Evolutionary conservation across 2,797 vertebrate genomes (phyloP).

Genomic region (Melanitta fusca): DNA sequence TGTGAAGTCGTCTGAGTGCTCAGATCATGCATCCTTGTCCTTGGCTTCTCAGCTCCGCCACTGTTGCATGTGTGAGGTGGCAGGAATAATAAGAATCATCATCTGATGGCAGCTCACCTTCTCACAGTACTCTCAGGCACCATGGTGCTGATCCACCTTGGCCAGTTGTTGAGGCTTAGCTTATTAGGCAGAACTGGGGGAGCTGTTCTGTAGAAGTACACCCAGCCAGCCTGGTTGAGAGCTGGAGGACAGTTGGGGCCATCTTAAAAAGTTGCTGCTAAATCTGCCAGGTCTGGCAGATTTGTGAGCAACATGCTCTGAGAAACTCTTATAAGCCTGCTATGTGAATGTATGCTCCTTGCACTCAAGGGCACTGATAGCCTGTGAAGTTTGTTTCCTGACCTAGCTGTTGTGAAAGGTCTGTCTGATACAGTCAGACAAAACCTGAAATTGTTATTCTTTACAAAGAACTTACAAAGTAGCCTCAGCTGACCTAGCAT

Average conservation of each 20-base stretch:
- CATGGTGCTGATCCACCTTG: neutral
- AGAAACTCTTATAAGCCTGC: neutral
- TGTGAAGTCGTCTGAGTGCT: neutral
- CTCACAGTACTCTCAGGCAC: rapidly evolving
- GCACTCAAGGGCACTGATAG: neutral
- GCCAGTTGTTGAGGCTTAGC: neutral
- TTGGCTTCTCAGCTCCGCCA: neutral
- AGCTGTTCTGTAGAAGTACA: neutral
- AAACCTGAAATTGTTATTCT: neutral
- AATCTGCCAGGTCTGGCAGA: neutral
- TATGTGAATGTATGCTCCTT: rapidly evolving
- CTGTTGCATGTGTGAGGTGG: neutral
- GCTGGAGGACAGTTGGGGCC: neutral
- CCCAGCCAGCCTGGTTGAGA: neutral
- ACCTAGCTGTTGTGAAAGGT: neutral
- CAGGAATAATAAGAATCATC: rapidly evolving
- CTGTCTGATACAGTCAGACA: neutral
- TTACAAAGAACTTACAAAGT: neutral
- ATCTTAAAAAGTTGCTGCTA: neutral
- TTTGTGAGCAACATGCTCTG: neutral
- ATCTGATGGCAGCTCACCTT: neutral
- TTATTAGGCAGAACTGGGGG: rapidly evolving
- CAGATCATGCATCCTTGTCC: neutral
- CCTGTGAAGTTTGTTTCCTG: neutral
- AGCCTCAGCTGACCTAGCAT: neutral